Evolutionary conservation across 1,140 invertebrate species (phyloP), one percentile per base, ranked within the genome.

Genomic region (Apis cerana): DNA sequence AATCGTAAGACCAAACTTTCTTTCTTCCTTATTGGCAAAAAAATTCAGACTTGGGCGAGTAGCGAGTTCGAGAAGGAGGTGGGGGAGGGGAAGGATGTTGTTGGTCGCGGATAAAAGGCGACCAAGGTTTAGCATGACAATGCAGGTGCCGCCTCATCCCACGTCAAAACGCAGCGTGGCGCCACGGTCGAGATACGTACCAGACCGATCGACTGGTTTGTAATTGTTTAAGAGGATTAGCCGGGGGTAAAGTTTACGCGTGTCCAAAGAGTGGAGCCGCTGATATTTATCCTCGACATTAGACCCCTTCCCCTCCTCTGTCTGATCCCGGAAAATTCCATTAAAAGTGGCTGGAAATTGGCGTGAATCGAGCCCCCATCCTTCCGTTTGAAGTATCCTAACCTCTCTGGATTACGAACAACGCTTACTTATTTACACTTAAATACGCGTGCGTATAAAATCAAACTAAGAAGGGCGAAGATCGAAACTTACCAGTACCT

Each of bases 91-190:
- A 74, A 74, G 62, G 64, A 81, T 84, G 83, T 84, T 87, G 85
- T 87, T 84, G 82, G 82, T 88, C 58, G 78, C 85, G 79, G 86
- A 88, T 88, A 88, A 88, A 87, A 88, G 88, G 90, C 90, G 90
- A 88, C 84, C 85, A n/a, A 83, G 89, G 88, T 89, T 92, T 88
- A 91, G 92, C 91, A 93, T 93, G 93, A 94, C 93, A 94, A 93
- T 93, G 93, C 93, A 93, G 93, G 93, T 93, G 93, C 91, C 92
- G 93, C 91, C 92, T 92, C 91, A 92, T 93, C 92, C 92, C 86
- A 94, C 90, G 93, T 94, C 93, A 93, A 93, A 94, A 93, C 93
- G 89, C 93, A 94, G 93, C 93, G 88, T 93, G 93, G 91, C 91
- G 91, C 92, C 92, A 89, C 89, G 86, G 65, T 5, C 82, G 76